A percentile compares a stretch with the other conserved stretches of the same genome.
Conservation (phyloP, 2,113 vertebrate species). For the Ochotona curzoniae region DNA sequence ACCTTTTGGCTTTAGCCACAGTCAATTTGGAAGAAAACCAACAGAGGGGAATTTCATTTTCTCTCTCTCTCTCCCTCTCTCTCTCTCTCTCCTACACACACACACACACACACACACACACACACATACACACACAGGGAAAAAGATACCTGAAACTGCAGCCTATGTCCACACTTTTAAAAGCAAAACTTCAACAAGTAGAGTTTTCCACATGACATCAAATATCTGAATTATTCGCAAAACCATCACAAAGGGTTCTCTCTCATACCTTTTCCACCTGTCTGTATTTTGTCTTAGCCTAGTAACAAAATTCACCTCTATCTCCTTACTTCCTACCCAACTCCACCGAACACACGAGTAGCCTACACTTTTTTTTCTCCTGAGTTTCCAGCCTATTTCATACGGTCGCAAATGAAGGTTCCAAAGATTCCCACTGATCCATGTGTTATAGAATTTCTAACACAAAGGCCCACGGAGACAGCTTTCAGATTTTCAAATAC, state of each 20-base stretch:
- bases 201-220: neutral
- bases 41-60: no score
- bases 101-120: no score
- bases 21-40: no score
- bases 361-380: conserved; percentile 25
- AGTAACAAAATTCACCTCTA: neutral
- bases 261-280: neutral
- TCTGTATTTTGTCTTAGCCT: neutral
- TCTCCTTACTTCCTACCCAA: neutral
- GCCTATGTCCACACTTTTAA: neutral
- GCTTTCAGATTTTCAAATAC: conserved; percentile 71
- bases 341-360: conserved; percentile 24
- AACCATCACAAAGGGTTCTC: neutral
- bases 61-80: no score
- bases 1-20: no score
- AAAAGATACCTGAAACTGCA: neutral
- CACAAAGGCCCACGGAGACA: conserved; percentile 53
- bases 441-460: conserved; percentile 48
- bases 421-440: conserved; percentile 61
- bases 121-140: no score
- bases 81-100: no score
- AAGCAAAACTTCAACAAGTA: neutral
- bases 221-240: neutral
- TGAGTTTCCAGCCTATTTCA: conserved; percentile 67
- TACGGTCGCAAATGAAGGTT: conserved; percentile 30